These are phyloP conservation scores for Laterallus jamaicensis DNA, from an alignment of 2,113 vertebrate genomes.

Conservation along the genomic window DNA sequence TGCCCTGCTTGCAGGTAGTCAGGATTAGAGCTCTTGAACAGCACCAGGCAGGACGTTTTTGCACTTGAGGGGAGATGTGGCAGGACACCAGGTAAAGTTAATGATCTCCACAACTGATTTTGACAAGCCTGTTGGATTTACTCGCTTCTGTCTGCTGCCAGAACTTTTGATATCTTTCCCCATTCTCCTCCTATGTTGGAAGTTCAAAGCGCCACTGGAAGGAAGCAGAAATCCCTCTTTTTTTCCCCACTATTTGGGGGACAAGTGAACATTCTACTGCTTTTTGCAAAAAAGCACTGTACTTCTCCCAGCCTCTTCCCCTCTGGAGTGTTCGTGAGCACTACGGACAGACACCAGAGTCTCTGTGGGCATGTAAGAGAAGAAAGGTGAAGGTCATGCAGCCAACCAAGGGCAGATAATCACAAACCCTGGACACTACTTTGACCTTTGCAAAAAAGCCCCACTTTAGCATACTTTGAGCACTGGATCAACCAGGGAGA, in stretches of 20 bases:
- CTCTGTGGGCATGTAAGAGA: not conserved
- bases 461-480: not conserved
- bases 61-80: not conserved
- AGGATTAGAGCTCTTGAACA: not conserved
- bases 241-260: not conserved
- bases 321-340: not conserved
- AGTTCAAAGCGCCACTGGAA: not conserved
- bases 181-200: not conserved
- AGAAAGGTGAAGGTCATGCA: constrained; percentile 12
- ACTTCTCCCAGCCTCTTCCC: not conserved
- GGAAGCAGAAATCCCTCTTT: not conserved
- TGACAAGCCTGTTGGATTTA: not conserved
- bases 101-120: constrained; percentile 40
- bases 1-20: not conserved
- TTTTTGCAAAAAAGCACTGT: not conserved
- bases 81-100: constrained; percentile 26
- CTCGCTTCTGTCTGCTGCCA: not conserved
- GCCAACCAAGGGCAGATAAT: not conserved
- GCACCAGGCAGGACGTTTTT: not conserved
- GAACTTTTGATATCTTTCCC: not conserved
- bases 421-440: not conserved
- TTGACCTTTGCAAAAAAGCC: not conserved
- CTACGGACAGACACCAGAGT: not conserved
- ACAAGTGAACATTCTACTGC: not conserved
- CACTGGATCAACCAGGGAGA: not conserved